Evolutionary conservation across 1,140 invertebrate species (phyloP).

Genomic region (Sinella curviseta): DNA sequence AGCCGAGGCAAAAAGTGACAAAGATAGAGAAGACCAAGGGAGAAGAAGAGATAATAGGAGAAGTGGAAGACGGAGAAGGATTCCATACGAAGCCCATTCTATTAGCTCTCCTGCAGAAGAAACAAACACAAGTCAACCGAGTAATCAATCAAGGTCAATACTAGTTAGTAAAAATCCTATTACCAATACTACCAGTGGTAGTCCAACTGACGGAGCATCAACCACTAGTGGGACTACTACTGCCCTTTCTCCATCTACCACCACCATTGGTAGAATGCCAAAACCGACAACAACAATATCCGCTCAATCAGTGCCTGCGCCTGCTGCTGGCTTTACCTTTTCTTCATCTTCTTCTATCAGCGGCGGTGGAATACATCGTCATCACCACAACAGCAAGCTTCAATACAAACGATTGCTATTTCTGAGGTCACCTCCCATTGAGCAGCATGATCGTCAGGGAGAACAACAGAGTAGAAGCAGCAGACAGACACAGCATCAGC

Average conservation of each 20-base stretch:
- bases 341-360: neutral
- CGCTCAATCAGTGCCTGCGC: constrained; percentile 21
- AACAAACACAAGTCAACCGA: constrained; percentile 16
- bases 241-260: neutral
- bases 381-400: neutral
- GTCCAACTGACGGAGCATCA: neutral
- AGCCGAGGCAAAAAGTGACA: neutral
- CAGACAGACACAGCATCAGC: neutral
- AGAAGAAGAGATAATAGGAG: neutral
- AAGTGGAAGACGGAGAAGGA: neutral
- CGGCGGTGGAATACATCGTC: neutral
- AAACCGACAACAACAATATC: neutral
- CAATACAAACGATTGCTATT: neutral
- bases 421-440: neutral
- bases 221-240: neutral
- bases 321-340: neutral
- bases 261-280: neutral
- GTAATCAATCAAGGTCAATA: constrained; percentile 18
- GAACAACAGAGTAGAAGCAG: neutral
- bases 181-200: neutral
- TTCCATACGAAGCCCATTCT: neutral
- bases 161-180: neutral
- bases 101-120: neutral
- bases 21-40: neutral
- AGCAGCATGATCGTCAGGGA: neutral